A percentile compares a stretch with the other conserved stretches of the same genome.
phyloP scores from a whole-genome alignment of 2,888 invertebrate species.

The Drosophila kokeensis region DNA sequence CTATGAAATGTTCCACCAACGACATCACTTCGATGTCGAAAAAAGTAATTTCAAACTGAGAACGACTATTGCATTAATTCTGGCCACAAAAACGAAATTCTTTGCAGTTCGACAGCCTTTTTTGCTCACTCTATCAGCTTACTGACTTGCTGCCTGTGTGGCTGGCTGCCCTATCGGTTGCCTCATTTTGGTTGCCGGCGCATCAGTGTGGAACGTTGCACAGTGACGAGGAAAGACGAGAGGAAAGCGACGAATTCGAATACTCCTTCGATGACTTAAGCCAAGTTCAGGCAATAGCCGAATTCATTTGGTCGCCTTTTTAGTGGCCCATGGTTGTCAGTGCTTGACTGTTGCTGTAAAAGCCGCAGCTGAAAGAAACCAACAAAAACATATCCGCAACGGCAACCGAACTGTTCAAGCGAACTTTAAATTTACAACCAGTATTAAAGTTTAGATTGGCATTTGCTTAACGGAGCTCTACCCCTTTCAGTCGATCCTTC shows the following conservation, averaged over 20 bases:
- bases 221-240: slow-evolving; percentile 45
- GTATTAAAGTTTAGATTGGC: slow-evolving; percentile 24
- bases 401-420: slow-evolving; percentile 10
- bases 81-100: slow-evolving; percentile 46
- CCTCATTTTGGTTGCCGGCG: slow-evolving; percentile 45
- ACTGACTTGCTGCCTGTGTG: slow-evolving; percentile 13
- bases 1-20: slow-evolving; percentile 46
- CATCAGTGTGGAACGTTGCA: slow-evolving; percentile 71
- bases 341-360: slow-evolving; percentile 23
- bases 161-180: neutral
- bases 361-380: slow-evolving; percentile 5
- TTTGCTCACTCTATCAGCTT: slow-evolving; percentile 22
- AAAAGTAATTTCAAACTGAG: slow-evolving; percentile 63
- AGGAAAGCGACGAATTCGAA: neutral
- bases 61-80: slow-evolving; percentile 68
- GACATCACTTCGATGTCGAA: slow-evolving; percentile 53
- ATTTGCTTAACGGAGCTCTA: neutral
- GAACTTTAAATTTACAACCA: slow-evolving; percentile 7
- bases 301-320: slow-evolving; percentile 39
- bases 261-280: slow-evolving; percentile 41
- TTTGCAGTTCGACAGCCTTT: slow-evolving; percentile 31
- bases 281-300: slow-evolving; percentile 54
- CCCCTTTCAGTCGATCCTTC: neutral
- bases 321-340: slow-evolving; percentile 6
- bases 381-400: slow-evolving; percentile 4